A percentile compares a stretch with the other conserved stretches of the same genome.
These are phyloP conservation scores for Hipparchia sbordonii DNA, from an alignment of 2,888 invertebrate species.

Conservation along the genomic window DNA sequence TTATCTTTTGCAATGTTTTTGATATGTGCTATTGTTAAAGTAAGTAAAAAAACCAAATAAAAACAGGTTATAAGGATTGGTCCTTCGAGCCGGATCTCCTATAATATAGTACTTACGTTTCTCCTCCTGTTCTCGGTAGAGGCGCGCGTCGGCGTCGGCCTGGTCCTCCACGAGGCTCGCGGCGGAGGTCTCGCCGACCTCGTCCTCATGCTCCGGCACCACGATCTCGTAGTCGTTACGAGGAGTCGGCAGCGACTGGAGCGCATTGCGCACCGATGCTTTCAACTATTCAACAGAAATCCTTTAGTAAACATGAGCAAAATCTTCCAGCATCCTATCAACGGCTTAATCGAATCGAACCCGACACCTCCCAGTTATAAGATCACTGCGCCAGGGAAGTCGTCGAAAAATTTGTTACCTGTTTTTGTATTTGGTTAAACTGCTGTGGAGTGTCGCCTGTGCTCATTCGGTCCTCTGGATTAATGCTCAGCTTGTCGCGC, in stretches of 20 bases:
- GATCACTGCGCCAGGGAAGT: too few relatives aligned
- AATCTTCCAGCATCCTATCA: too few relatives aligned
- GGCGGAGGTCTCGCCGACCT: slow-evolving; percentile 47
- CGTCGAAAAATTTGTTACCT: slow-evolving; percentile 59
- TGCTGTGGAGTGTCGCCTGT: slow-evolving; percentile 88
- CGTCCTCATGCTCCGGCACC: slow-evolving; percentile 91
- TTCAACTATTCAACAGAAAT: slow-evolving; percentile 69
- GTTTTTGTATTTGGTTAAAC: slow-evolving; percentile 86
- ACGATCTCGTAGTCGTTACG: slow-evolving; percentile 99
- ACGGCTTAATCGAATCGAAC: too few relatives aligned
- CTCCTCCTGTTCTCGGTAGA: slow-evolving; percentile 86
- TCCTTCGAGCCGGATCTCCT: too few relatives aligned
- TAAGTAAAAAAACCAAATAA: too few relatives aligned
- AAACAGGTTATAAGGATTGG: too few relatives aligned
- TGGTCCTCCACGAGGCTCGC: slow-evolving; percentile 88
- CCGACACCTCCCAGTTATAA: too few relatives aligned
- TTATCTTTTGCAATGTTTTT: too few relatives aligned
- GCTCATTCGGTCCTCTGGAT: slow-evolving; percentile 91
- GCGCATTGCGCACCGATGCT: slow-evolving; percentile 88
- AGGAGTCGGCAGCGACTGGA: slow-evolving; percentile 93
- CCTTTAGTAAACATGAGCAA: too few relatives aligned
- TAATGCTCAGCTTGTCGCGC: slow-evolving; percentile 97
- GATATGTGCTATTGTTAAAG: too few relatives aligned
- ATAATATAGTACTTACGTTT: slow-evolving; percentile 71
- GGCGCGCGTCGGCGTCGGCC: slow-evolving; percentile 90